phyloP scores from a whole-genome alignment of 1,140 invertebrate species.

The Drosophila auraria region DNA sequence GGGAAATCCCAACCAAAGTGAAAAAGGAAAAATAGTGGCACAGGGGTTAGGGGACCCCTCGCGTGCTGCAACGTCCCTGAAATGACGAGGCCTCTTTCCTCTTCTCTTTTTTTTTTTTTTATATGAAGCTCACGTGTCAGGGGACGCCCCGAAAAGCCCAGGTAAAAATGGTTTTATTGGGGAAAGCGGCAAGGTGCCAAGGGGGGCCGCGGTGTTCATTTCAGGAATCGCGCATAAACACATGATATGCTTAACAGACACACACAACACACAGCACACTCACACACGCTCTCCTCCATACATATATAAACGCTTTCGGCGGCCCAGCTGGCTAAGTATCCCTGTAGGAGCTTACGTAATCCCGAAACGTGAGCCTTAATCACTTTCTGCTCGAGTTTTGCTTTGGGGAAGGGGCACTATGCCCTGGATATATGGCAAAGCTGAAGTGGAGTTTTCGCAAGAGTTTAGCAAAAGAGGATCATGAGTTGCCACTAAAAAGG shows the following conservation, averaged over 20 bases:
- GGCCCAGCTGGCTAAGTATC: conserved; percentile 69
- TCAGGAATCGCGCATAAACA: conserved; percentile 75
- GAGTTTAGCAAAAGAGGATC: conserved; percentile 41
- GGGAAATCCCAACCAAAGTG: conserved; percentile 60
- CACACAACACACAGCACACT: conserved; percentile 21
- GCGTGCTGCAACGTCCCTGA: conserved; percentile 77
- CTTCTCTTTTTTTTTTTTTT: conserved; percentile 9
- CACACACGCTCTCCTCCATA: neutral
- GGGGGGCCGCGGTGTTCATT: conserved; percentile 50
- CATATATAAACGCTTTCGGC: conserved; percentile 5
- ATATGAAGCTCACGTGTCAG: conserved; percentile 74
- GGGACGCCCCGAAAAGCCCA: conserved; percentile 40
- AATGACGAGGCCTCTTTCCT: conserved; percentile 63
- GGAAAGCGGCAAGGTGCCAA: neutral
- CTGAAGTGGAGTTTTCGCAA: conserved; percentile 44
- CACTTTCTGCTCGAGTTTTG: conserved; percentile 39
- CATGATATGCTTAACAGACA: conserved; percentile 69
- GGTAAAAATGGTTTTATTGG: conserved; percentile 23
- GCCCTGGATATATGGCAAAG: neutral
- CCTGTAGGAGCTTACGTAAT: conserved; percentile 80
- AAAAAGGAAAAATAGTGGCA: conserved; percentile 23
- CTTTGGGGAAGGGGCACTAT: neutral
- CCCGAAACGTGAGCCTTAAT: conserved; percentile 63
- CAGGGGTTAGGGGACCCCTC: conserved; percentile 41
- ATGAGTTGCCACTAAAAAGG: conserved; percentile 14